Conservation (phyloP, 2,113 vertebrate species). For the Pseudolaguvia tuberculata region DNA sequence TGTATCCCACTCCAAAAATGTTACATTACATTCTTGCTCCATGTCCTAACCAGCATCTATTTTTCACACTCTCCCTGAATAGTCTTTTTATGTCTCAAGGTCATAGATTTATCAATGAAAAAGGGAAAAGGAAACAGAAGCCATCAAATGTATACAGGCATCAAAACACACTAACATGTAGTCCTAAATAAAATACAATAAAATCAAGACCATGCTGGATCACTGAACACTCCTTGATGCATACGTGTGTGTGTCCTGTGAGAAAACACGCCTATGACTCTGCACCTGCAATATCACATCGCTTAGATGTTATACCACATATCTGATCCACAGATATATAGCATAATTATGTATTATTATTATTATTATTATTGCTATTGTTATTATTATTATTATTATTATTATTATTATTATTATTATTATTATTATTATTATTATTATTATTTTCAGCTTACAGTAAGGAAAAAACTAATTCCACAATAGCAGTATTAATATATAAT, state of each 20-base stretch:
- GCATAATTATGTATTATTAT: too few relatives aligned
- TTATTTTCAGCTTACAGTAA: too few relatives aligned
- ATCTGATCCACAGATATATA: neutral
- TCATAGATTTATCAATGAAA: constrained; percentile 17
- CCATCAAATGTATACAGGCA: neutral
- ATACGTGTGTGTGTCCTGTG: constrained; percentile 7
- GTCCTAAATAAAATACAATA: neutral
- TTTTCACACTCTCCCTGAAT: neutral
- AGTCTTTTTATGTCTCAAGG: constrained; percentile 28
- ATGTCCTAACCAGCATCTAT: neutral
- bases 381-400: too few relatives aligned
- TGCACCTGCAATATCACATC: constrained; percentile 1
- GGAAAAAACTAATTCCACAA: neutral
- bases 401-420: too few relatives aligned
- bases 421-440: too few relatives aligned
- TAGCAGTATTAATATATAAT: neutral
- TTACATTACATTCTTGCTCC: neutral
- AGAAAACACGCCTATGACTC: constrained; percentile 9
- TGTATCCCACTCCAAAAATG: neutral
- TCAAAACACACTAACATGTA: constrained; percentile 1
- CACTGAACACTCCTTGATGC: constrained; percentile 12
- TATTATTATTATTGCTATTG: neutral
- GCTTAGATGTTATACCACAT: too few relatives aligned
- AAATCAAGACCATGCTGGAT: neutral
- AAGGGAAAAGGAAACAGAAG: too few relatives aligned